Conservation (phyloP, 2,888 invertebrate species). For the Apotomis turbidana region DNA sequence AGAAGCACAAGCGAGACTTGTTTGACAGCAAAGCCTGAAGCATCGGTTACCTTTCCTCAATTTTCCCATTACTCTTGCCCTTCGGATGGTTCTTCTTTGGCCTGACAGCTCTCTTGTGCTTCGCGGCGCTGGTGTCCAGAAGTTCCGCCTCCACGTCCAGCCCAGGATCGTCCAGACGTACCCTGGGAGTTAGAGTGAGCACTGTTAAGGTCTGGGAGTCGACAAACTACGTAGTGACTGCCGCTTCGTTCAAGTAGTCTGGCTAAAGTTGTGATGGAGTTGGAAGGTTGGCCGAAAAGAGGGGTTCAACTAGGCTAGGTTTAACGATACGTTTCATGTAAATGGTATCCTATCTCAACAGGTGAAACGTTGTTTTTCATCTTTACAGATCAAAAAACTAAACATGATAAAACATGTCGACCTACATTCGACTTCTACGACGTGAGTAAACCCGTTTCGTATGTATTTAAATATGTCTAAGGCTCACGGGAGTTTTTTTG, state of each 20-base stretch:
- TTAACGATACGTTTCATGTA: no score
- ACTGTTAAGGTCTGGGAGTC: slow-evolving; percentile 34
- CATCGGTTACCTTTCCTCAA: slow-evolving; percentile 47
- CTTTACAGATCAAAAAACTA: no score
- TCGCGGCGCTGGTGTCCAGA: slow-evolving; percentile 89
- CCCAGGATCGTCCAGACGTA: slow-evolving; percentile 82
- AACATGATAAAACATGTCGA: no score
- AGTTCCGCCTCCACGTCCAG: slow-evolving; percentile 84
- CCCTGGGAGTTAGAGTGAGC: slow-evolving; percentile 71
- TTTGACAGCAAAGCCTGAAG: slow-evolving; percentile 40
- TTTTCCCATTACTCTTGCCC: slow-evolving; percentile 54
- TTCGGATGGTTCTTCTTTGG: slow-evolving; percentile 87
- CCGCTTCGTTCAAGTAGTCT: neutral
- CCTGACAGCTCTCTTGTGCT: slow-evolving; percentile 89
- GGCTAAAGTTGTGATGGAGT: neutral
- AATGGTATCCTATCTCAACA: no score
- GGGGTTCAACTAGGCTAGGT: no score
- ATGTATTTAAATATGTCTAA: no score
- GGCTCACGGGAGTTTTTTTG: no score
- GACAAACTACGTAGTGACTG: neutral
- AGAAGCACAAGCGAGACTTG: neutral
- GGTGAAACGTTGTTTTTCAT: no score
- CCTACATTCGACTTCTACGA: no score
- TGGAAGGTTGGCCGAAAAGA: neutral
- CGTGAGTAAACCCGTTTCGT: no score